phyloP scores from a whole-genome alignment of 2,113 vertebrate genomes.

The Pteruthius melanotis region DNA sequence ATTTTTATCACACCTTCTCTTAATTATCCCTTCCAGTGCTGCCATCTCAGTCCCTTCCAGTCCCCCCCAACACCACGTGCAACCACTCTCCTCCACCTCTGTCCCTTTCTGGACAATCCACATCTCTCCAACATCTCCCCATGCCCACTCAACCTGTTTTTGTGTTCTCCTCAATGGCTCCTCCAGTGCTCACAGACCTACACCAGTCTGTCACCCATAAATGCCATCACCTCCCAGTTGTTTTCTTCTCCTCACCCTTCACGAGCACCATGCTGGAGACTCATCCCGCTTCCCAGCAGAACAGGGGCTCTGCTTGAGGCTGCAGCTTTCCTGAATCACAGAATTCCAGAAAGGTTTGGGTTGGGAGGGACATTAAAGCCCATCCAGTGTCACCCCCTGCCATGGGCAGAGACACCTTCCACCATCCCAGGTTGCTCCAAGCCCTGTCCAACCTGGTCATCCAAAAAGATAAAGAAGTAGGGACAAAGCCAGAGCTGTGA shows the following conservation, averaged over 20 bases:
- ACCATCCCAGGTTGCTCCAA: background rate
- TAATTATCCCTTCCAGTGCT: background rate
- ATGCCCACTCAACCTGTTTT: accelerated
- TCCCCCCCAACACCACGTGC: accelerated
- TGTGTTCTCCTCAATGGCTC: accelerated
- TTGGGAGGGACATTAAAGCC: background rate
- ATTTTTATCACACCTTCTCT: background rate
- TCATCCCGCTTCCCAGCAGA: background rate
- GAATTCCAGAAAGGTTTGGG: background rate
- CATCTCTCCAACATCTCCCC: too few species aligned
- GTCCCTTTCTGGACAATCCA: background rate
- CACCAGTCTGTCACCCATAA: accelerated
- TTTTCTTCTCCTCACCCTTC: background rate
- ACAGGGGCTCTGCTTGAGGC: background rate
- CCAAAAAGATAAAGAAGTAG: background rate
- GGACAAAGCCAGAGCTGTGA: background rate
- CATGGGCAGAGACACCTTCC: background rate
- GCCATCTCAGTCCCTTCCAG: background rate
- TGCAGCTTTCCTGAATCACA: background rate
- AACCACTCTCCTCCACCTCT: background rate
- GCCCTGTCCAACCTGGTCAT: background rate
- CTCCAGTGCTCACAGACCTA: background rate
- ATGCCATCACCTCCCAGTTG: background rate
- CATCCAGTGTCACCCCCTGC: background rate
- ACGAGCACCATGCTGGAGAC: accelerated